Base-by-base conservation (phyloP, 2,113 vertebrate species). In the Rhegmatorhina hoffmannsi region DNA sequence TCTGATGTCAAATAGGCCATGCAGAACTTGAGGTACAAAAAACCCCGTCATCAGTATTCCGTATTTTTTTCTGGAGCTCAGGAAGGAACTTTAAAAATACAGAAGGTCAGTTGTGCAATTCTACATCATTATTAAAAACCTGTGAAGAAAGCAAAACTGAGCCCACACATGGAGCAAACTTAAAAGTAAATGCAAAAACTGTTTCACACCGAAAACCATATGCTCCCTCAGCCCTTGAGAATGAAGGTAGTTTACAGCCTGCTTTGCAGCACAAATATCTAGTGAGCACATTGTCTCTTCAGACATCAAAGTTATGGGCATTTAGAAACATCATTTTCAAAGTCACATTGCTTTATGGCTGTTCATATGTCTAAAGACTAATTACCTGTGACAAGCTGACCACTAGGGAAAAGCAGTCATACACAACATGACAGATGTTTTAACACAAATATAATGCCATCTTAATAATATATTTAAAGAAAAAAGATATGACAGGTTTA, bases 371-470 rank as follows among this genome's bases (percentile, higher is more conserved):
- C 68, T 84, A 84, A 97, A 95, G 95, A 94, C 92, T 98, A 98
- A 98, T 98, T 98, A 98, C 93, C 91, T 96, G 90, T 96, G 96
- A 97, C 97, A 97, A 95, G 95, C 49, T 97, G 97, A 97, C 98
- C 97, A 96, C 95, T 95, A 96, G 72, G 96, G 97, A 95, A 96
- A 97, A 94, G 83, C 92, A 94, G 97, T 96, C 87, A 67, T 88
- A 94, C 52, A 72, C 95, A 97, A 47, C 69, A 90, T 95, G 97
- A 98, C 95, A 95, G 96, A 97, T 95, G 89, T 93, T 96, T 96
- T 93, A 97, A 91, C 90, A 93, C 94, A 96, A 95, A 86, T 92
- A 85, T 63, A 92, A 59, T 95, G 82, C 38, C 96, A 94, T 64
- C 55, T 75, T 89, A 94, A 72, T 67, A 85, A 85, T 60, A 73